These are phyloP conservation scores for Globodera rostochiensis DNA, from an alignment of 1,140 invertebrate species.

Conservation along the genomic window DNA sequence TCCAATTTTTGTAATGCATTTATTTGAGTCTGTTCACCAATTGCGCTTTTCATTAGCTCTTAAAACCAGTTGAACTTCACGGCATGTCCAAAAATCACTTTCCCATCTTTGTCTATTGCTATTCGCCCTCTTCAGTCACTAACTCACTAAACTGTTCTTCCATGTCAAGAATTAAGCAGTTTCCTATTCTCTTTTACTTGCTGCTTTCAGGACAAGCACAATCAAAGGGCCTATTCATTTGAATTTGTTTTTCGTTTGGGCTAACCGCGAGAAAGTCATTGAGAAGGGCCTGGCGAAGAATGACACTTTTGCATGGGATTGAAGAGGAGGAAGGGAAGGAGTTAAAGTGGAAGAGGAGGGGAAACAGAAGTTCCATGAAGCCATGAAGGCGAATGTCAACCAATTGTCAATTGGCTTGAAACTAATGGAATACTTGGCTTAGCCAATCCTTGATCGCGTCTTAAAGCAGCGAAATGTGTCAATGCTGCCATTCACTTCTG, in stretches of 20 bases:
- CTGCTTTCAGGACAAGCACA: neutral
- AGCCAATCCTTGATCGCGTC: no score
- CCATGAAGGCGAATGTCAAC: neutral
- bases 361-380: neutral
- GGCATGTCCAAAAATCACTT: neutral
- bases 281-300: neutral
- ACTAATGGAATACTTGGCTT: neutral
- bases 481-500: no score
- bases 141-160: neutral
- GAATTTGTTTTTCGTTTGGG: slow-evolving; percentile 16
- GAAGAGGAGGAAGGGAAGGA: neutral
- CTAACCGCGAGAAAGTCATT: slow-evolving; percentile 7
- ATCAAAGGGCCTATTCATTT: slow-evolving; percentile 21
- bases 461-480: no score
- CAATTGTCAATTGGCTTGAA: neutral
- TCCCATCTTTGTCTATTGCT: neutral
- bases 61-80: neutral
- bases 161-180: neutral
- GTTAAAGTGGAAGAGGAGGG: neutral
- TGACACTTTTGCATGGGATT: neutral
- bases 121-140: neutral
- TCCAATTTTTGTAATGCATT: no score
- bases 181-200: neutral
- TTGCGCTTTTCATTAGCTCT: neutral
- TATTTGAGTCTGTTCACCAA: no score